Evolutionary conservation across 2,888 invertebrate genomes (phyloP).

Genomic region (Lymantria dispar): DNA sequence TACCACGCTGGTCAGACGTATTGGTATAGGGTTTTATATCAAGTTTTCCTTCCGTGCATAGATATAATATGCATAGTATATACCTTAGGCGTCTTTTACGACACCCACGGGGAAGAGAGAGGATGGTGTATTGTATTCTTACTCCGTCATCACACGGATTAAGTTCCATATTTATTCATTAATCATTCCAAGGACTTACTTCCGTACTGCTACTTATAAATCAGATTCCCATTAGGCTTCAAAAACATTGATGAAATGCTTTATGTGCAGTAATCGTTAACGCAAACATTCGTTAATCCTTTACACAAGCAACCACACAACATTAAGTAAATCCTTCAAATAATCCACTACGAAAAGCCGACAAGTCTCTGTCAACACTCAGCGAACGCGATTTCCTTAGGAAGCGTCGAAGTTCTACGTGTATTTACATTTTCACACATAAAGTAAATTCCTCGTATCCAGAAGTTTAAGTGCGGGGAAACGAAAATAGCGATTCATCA

Average conservation of each 20-base stretch:
- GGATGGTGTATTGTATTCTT: no score
- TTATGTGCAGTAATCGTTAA: constrained; percentile 49
- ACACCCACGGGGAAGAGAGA: no score
- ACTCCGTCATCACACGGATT: no score
- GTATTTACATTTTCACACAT: constrained; percentile 78
- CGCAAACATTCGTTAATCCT: constrained; percentile 65
- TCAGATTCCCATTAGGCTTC: constrained; percentile 46
- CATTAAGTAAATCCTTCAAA: constrained; percentile 76
- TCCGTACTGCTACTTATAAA: constrained; percentile 20
- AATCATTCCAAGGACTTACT: constrained; percentile 36
- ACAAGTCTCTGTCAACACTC: constrained; percentile 74
- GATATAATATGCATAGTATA: no score
- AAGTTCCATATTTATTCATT: constrained; percentile 47
- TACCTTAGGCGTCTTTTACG: no score
- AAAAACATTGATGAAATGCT: constrained; percentile 57
- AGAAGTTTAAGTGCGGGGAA: constrained; percentile 62
- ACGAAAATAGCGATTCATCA: constrained; percentile 78
- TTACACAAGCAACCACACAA: constrained; percentile 64
- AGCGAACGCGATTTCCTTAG: constrained; percentile 68
- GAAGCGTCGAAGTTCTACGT: constrained; percentile 62
- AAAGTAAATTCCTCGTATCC: constrained; percentile 72
- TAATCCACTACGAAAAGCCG: constrained; percentile 74
- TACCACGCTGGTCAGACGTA: no score
- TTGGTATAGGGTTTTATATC: no score
- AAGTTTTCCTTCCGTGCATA: no score